Percentiles rank a stretch among this genome's conserved stretches.
Conservation (phyloP, 1,140 invertebrate species). For the Bombus confusus region DNA sequence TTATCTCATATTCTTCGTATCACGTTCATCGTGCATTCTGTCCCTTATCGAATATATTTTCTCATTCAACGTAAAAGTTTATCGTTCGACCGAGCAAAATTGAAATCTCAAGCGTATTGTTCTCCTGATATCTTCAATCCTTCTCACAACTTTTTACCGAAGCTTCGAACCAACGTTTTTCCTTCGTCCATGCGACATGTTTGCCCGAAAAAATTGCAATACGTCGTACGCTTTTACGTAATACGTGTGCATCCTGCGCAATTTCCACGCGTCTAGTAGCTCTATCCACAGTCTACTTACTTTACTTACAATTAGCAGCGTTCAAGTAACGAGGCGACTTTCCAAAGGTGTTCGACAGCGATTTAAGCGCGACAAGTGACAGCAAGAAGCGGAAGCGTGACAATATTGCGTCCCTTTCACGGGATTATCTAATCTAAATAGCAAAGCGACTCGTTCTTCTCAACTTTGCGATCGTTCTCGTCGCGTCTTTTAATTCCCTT, state of each 20-base stretch:
- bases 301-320: neutral
- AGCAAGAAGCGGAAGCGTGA: slow-evolving; percentile 14
- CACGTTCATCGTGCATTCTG: no score
- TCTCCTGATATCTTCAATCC: no score
- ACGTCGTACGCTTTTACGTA: neutral
- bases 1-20: no score
- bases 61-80: no score
- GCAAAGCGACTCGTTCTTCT: neutral
- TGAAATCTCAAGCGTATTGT: no score
- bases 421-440: neutral
- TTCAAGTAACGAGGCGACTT: neutral
- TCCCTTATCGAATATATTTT: no score
- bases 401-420: neutral
- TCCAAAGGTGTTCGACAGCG: neutral
- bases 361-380: slow-evolving; percentile 8
- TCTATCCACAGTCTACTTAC: neutral
- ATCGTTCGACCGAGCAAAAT: no score
- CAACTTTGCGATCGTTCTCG: neutral
- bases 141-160: neutral
- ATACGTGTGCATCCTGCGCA: neutral
- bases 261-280: neutral
- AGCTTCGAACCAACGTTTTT: neutral
- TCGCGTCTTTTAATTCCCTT: neutral
- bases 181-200: neutral
- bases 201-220: neutral